Base-by-base conservation (phyloP, 2,113 vertebrate species). In the Amazona guildingii region DNA sequence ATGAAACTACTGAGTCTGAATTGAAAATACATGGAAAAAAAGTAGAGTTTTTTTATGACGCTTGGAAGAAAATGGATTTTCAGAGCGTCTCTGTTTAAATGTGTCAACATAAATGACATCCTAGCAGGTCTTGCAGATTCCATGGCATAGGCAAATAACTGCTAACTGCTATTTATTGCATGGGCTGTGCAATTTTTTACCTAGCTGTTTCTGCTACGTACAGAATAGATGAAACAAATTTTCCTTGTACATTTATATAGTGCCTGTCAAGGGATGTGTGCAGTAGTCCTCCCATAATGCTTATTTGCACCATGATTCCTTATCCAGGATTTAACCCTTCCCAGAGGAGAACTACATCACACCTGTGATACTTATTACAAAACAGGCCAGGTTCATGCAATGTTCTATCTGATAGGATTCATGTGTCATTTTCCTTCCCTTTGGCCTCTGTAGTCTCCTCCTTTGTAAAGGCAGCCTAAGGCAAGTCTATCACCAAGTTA, bases 101-200 rank as follows among this genome's bases (percentile, higher is more conserved):
- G 82, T 95, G 92, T 90, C 93, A 94, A 87, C 87, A 77, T 94
- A 94, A 97, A 96, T 83, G 94, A 91, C 93, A 94, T 80, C 63
- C 78, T 92, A 89, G 70, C 74, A 80, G 83, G 92, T 93, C 94
- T 92, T 88, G 88, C 82, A 93, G 92, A 90, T 95, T 86, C 54
- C 85, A 86, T 64, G 82, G 92, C 92, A 81, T 49, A 92, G 90
- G 79, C 93, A 96, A 94, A 94, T 97, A 93, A 93, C 90, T 86
- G 80, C 90, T 96, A 93, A 93, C 90, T 86, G 80, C 93, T 93
- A 77, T 96, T 96, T 95, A 96, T 96, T 92, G 88, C 85, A 81
- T 63, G 25, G 43, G 37, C 85, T 78, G 37, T 64, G 76, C 79
- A 67, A 17, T 92, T 88, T 96, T 93, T 97, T 83, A 92, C 82